Base-by-base conservation (phyloP, 2,113 vertebrate genomes). In the Sialia sialis region DNA sequence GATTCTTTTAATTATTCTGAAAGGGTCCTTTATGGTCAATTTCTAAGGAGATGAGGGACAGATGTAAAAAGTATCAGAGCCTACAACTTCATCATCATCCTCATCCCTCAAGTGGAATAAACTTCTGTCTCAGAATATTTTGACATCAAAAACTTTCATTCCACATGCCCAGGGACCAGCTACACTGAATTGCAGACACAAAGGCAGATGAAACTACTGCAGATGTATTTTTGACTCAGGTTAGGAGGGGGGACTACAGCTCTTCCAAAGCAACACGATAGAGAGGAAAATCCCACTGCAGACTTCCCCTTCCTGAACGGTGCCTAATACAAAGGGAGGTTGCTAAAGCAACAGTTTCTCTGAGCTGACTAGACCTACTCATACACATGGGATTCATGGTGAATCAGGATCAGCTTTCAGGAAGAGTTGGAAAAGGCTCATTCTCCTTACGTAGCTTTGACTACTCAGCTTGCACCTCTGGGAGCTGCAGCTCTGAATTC, bases 331-430 rank as follows among this genome's bases (percentile, higher is more conserved):
- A 86, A 89, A 75, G n/a, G 43, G 39, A 93, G n/a, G 93, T 44
- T 91, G 84, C 77, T 95, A 89, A 89, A 84, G 83, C 64, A 89
- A 64, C 54, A 69, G 80, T 63, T 95, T 94, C 78, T 85, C 62
- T 32, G n/a, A 41, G 69, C 43, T 91, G 60, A 46, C 69, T 59
- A 63, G 60, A 89, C 19, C 46, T 13, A 51, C 84, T 59, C 84
- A 68, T 3, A 59, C 49, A 72, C 51, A 39, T 2, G 26, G 63
- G 83, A 46, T 87, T 87, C 6, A 1, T 13, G 84, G 43, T 84
- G 69, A 75, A 91, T 63, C 59, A 63, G 46, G 74, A 81, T 36
- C 44, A n/a, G 55, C 4, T 6, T 32, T 48, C 60, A 49, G 59
- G 67, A 72, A 44, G 73, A 58, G 46, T 74, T 58, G 75, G 36